Conservation (phyloP, 2,888 invertebrate species). For the Pristionchus fissidentatus region DNA sequence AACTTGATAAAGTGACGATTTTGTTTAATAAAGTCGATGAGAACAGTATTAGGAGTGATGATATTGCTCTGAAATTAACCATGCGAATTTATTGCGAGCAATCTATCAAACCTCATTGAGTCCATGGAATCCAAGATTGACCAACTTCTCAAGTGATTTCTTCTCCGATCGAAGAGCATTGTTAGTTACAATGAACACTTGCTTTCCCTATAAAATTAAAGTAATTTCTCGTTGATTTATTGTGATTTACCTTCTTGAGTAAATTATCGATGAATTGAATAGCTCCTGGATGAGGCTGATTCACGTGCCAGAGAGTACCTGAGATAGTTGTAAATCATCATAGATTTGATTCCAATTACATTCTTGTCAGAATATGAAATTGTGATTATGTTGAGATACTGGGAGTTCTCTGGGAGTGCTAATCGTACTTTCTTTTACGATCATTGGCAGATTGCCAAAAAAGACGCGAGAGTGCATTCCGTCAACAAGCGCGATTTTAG, state of each 20-base stretch:
- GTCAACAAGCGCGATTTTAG: too few species aligned
- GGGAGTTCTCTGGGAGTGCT: too few species aligned
- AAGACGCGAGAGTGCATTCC: background rate
- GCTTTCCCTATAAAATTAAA: constrained; percentile 81
- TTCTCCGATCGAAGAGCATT: constrained; percentile 88
- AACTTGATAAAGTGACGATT: constrained; percentile 51
- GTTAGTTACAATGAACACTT: constrained; percentile 90
- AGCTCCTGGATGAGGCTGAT: constrained; percentile 67
- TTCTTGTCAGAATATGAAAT: background rate
- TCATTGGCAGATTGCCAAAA: background rate
- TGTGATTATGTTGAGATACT: too few species aligned
- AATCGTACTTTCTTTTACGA: too few species aligned
- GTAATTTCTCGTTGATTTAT: background rate
- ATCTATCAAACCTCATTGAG: constrained; percentile 48
- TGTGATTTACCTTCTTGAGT: background rate
- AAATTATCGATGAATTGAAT: constrained; percentile 60
- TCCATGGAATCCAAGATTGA: constrained; percentile 59
- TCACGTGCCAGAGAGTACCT: constrained; percentile 66
- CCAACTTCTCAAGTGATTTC: constrained; percentile 82
- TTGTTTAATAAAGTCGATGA: constrained; percentile 62
- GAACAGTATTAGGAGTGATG: constrained; percentile 67
- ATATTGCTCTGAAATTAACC: constrained; percentile 56
- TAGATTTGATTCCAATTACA: too few species aligned
- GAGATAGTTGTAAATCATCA: too few species aligned
- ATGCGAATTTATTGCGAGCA: background rate